Base-by-base conservation (phyloP, 2,797 vertebrate species). In the Siniperca scherzeri region DNA sequence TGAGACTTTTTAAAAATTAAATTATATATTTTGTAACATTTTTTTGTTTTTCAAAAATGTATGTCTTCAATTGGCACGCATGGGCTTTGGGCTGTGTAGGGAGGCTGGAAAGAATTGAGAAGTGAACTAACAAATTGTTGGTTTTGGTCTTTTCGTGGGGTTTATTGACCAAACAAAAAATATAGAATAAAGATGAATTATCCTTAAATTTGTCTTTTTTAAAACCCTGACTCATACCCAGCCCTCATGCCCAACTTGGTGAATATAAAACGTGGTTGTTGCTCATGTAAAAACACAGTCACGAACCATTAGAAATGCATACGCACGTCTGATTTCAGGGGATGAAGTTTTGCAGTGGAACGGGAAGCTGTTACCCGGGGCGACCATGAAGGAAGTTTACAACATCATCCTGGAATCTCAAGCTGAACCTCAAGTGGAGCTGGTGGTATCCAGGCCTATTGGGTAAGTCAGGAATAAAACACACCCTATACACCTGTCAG, bases 331-430 rank as follows among this genome's bases (percentile, higher is more conserved):
- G 8, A 60, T 90, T 93, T 67, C 80, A 99, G 99, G 99, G 88
- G 99, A 99, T 93, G 98, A 99, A 96, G 98, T 99, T 93, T 95
- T 99, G 92, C 98, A 99, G 94, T 99, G 99, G 99, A 99, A 99
- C 72, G 97, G 98, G 86, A 99, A 99, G 96, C 96, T 97, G 83
- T 96, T 99, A 91, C 98, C 97, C 53, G 98, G 98, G 89, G 97
- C 98, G 90, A 99, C 99, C 87, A 98, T 98, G 96, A 99, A 99
- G 96, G 98, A 99, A 95, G 99, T 99, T 96, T 99, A 99, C 96
- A 99, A 99, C 95, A 99, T 99, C 94, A 98, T 99, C 95, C 96
- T 99, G 95, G 97, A 99, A 94, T 99, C 99, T 87, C 99, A 99
- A 96, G 96, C 97, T 78, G 97, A 99, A 94, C 97, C 98, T 93